Evolutionary conservation across 2,797 vertebrate genomes (phyloP).

Genomic region (Picus viridis): DNA sequence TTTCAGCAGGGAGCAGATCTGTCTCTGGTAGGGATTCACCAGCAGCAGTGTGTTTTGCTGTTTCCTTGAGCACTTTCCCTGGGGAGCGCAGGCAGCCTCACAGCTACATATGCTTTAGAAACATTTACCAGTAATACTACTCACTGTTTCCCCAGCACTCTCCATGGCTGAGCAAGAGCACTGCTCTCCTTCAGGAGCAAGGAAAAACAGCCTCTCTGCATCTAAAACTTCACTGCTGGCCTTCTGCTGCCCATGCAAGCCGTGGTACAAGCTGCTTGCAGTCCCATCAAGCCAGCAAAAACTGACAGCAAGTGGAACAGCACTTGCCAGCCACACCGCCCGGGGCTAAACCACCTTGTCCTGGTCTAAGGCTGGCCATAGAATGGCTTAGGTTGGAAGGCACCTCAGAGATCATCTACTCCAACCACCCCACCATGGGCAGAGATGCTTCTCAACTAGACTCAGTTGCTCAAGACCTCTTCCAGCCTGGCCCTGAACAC

Average conservation of each 20-base stretch:
- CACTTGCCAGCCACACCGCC: not conserved
- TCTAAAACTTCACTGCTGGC: not conserved
- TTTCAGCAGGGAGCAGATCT: not conserved
- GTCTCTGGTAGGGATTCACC: not conserved
- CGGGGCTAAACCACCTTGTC: too few relatives aligned
- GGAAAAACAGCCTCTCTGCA: not conserved
- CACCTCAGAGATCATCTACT: too few relatives aligned
- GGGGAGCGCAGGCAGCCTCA: not conserved
- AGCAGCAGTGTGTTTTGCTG: not conserved
- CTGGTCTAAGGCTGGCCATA: too few relatives aligned
- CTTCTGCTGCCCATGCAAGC: not conserved
- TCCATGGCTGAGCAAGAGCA: not conserved
- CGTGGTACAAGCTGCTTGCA: fast-evolving
- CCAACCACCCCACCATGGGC: too few relatives aligned
- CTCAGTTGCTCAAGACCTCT: too few relatives aligned
- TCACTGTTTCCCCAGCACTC: conserved; percentile 7
- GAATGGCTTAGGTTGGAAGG: too few relatives aligned
- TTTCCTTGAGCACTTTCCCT: not conserved
- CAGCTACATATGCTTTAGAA: conserved; percentile 18
- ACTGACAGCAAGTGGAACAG: not conserved
- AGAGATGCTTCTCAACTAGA: too few relatives aligned
- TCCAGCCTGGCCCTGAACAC: too few relatives aligned
- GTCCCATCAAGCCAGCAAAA: not conserved
- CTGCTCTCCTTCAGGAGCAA: not conserved
- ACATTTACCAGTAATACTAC: not conserved